Percentiles rank a stretch among this genome's conserved stretches.
Conservation (phyloP, 2,888 invertebrate species). For the Acleris sparsana region DNA sequence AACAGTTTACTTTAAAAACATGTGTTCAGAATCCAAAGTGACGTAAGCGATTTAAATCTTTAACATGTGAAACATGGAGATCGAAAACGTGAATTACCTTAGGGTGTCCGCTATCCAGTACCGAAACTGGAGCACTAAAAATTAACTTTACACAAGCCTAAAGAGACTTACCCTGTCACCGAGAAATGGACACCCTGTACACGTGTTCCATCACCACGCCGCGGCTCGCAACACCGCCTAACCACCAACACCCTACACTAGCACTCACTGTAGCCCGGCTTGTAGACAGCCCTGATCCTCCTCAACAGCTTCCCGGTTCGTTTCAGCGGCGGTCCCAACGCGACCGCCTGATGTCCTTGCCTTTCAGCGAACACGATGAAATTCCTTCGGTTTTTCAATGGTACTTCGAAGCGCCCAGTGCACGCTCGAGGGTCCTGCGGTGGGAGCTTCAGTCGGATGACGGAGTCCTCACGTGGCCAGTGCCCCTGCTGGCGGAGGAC, state of each 20-base stretch:
- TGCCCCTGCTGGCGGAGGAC: conserved; percentile 71
- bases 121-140: background rate
- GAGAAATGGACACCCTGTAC: conserved; percentile 45
- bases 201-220: conserved; percentile 47
- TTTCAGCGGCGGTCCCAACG: conserved; percentile 75
- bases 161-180: conserved; percentile 19
- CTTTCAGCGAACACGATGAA: conserved; percentile 80
- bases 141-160: background rate
- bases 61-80: conserved; percentile 3
- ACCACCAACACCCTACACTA: conserved; percentile 49
- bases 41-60: conserved; percentile 21
- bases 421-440: conserved; percentile 63
- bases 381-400: conserved; percentile 70
- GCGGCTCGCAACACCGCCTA: conserved; percentile 27
- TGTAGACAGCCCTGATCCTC: conserved; percentile 79
- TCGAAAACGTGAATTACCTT: conserved; percentile 12
- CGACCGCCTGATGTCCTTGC: conserved; percentile 73
- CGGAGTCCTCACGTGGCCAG: conserved; percentile 72
- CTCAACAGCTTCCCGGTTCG: conserved; percentile 71
- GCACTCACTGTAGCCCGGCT: conserved; percentile 80
- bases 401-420: conserved; percentile 77
- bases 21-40: conserved; percentile 23
- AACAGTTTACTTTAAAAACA: conserved; percentile 25
- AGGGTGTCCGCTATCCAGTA: conserved; percentile 22
- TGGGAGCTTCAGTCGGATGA: conserved; percentile 67